phyloP scores from a whole-genome alignment of 1,140 invertebrate genomes.

The Camponotus floridanus region DNA sequence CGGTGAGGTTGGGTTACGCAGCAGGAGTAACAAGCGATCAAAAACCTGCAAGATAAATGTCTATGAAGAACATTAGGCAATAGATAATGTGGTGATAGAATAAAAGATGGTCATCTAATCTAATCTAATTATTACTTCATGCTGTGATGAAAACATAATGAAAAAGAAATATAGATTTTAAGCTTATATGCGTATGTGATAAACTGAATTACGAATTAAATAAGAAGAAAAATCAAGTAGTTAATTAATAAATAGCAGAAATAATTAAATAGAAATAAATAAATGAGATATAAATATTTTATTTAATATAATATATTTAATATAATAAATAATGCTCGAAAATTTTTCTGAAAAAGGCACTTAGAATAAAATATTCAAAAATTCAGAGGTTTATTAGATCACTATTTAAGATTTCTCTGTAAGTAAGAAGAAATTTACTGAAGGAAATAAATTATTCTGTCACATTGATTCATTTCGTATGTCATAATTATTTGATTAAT shows the following conservation, averaged over 20 bases:
- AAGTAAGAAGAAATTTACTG: constrained; percentile 17
- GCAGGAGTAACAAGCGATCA: constrained; percentile 60
- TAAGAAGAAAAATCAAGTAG: neutral
- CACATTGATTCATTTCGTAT: constrained; percentile 44
- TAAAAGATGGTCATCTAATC: constrained; percentile 65
- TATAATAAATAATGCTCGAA: neutral
- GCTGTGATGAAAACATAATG: constrained; percentile 35
- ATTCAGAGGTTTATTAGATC: constrained; percentile 42
- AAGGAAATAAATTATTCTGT: constrained; percentile 51
- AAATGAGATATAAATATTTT: constrained; percentile 18
- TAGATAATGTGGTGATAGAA: constrained; percentile 18
- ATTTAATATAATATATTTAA: neutral
- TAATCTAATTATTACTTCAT: constrained; percentile 30
- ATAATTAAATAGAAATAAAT: neutral
- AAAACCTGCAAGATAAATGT: constrained; percentile 61
- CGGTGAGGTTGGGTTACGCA: constrained; percentile 45
- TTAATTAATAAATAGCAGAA: neutral
- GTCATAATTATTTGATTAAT: constrained; percentile 59
- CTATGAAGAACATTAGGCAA: constrained; percentile 39
- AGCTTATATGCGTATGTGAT: neutral
- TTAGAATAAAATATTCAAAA: constrained; percentile 37
- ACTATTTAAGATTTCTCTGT: constrained; percentile 51
- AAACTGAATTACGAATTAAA: neutral
- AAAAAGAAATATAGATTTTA: constrained; percentile 2
- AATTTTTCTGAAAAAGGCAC: constrained; percentile 7